phyloP scores from a whole-genome alignment of 2,888 invertebrate genomes.

The Troides oblongomaculatus region DNA sequence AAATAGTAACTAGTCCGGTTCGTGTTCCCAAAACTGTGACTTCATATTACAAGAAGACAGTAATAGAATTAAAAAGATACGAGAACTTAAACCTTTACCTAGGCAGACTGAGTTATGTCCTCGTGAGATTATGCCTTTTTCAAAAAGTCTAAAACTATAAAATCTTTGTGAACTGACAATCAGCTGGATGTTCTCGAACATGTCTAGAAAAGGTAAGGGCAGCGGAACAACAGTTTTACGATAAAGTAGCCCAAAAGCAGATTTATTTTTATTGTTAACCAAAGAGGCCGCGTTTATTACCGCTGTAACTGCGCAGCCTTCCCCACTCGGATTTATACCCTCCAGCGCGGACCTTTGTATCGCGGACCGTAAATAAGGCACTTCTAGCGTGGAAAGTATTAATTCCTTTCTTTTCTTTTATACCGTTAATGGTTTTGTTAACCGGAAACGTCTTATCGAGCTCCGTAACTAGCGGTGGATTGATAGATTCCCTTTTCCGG shows the following conservation, averaged over 20 bases:
- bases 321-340: conserved; percentile 45
- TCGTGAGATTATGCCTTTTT: no score
- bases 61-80: no score
- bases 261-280: conserved; percentile 58
- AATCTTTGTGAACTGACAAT: no score
- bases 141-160: no score
- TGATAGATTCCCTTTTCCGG: conserved; percentile 1
- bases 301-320: conserved; percentile 37
- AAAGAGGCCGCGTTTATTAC: conserved; percentile 52
- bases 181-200: no score
- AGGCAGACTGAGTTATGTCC: no score
- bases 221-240: conserved; percentile 5
- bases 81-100: no score
- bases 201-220: no score
- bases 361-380: conserved; percentile 27
- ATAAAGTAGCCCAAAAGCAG: conserved; percentile 38
- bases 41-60: no score
- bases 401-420: conserved; percentile 25
- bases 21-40: no score
- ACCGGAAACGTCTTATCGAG: conserved; percentile 15
- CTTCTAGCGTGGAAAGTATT: conserved; percentile 24
- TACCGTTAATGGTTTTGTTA: conserved; percentile 25
- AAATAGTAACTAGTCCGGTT: no score
- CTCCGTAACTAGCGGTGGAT: conserved; percentile 11
- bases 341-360: conserved; percentile 38